A percentile compares a stretch with the other conserved stretches of the same genome.
These are phyloP conservation scores for Saxidomus purpurata DNA, from an alignment of 1,140 invertebrate genomes.

Conservation along the genomic window DNA sequence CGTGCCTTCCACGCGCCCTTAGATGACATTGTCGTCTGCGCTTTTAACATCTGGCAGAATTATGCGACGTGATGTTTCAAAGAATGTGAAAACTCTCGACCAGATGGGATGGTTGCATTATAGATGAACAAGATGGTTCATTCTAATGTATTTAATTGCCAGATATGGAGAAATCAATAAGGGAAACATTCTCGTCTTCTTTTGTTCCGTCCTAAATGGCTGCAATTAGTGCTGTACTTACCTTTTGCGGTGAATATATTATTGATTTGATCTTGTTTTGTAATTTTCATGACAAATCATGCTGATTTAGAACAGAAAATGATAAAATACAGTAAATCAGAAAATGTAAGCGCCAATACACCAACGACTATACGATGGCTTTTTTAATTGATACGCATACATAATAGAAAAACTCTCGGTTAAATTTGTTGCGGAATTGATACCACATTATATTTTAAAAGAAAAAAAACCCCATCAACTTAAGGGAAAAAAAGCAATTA, in stretches of 20 bases:
- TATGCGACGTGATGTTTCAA: constrained; percentile 46
- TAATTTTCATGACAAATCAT: neutral
- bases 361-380: too few relatives aligned
- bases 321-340: too few relatives aligned
- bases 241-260: neutral
- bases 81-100: constrained; percentile 38
- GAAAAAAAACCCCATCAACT: too few relatives aligned
- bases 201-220: constrained; percentile 13
- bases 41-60: constrained; percentile 52
- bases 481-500: too few relatives aligned
- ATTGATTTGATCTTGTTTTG: neutral
- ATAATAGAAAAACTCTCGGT: too few relatives aligned
- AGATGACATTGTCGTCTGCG: constrained; percentile 47
- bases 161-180: constrained; percentile 29
- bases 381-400: too few relatives aligned
- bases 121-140: constrained; percentile 18
- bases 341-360: too few relatives aligned
- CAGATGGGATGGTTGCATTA: constrained; percentile 47
- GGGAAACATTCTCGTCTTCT: neutral
- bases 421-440: too few relatives aligned
- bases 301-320: too few relatives aligned
- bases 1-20: constrained; percentile 43
- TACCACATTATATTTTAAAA: too few relatives aligned
- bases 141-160: constrained; percentile 30
- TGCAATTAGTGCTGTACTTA: neutral